These are phyloP conservation scores for Zaprionus camerounensis DNA, from an alignment of 1,140 invertebrate species.

Conservation along the genomic window DNA sequence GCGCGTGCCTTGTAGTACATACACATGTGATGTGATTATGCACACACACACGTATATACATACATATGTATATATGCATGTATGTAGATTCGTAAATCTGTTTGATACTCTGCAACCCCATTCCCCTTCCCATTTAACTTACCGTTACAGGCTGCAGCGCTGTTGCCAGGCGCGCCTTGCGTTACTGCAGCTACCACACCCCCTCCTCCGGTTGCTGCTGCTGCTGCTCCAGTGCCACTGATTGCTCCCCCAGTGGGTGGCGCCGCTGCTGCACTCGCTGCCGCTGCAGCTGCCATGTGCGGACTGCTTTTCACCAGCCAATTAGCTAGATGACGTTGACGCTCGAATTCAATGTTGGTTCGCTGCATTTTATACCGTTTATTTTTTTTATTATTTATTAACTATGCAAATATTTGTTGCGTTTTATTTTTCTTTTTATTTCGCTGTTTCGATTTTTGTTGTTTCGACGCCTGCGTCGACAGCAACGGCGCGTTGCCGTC, in stretches of 20 bases:
- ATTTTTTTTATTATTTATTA: slow-evolving; percentile 59
- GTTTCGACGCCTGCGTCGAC: slow-evolving; percentile 50
- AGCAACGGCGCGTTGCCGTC: slow-evolving; percentile 70
- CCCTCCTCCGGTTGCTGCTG: slow-evolving; percentile 31
- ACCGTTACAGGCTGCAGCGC: slow-evolving; percentile 74
- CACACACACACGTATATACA: slow-evolving; percentile 6
- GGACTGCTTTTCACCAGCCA: slow-evolving; percentile 83
- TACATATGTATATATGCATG: not conserved
- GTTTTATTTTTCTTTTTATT: slow-evolving; percentile 14
- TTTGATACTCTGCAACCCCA: slow-evolving; percentile 22
- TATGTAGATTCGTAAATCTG: slow-evolving; percentile 30
- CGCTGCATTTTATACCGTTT: slow-evolving; percentile 78
- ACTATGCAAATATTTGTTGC: slow-evolving; percentile 27
- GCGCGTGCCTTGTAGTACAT: slow-evolving; percentile 59
- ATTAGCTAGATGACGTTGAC: slow-evolving; percentile 83
- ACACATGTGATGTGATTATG: slow-evolving; percentile 21
- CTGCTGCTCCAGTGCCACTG: slow-evolving; percentile 27
- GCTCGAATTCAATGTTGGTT: slow-evolving; percentile 82
- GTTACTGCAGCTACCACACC: slow-evolving; percentile 48
- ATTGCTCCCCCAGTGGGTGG: slow-evolving; percentile 38
- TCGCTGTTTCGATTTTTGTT: slow-evolving; percentile 24
- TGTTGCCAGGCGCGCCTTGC: slow-evolving; percentile 66
- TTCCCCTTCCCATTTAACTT: slow-evolving; percentile 42
- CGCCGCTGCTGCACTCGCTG: slow-evolving; percentile 37
- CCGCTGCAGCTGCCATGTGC: slow-evolving; percentile 80